These are phyloP conservation scores for Catocala sponsa DNA, from an alignment of 2,888 invertebrate species.

Conservation along the genomic window DNA sequence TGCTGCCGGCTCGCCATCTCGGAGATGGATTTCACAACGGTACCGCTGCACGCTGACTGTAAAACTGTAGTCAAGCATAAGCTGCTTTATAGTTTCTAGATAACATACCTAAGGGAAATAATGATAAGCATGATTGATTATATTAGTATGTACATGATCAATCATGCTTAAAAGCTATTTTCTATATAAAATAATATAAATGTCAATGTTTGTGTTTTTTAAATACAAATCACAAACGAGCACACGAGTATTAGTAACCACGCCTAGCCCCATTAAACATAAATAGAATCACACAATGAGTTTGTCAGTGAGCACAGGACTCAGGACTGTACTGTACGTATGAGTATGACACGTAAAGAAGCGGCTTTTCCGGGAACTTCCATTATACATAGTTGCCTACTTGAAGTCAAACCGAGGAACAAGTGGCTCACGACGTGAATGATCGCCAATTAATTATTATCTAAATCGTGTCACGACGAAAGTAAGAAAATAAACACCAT, in stretches of 20 bases:
- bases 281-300: constrained; percentile 44
- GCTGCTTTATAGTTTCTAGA: too few relatives aligned
- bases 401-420: not conserved
- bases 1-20: constrained; percentile 1
- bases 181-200: not conserved
- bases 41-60: too few relatives aligned
- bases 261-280: not conserved
- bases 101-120: too few relatives aligned
- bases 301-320: constrained; percentile 47
- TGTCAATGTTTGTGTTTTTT: not conserved
- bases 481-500: constrained; percentile 38
- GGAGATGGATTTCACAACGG: too few relatives aligned
- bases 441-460: constrained; percentile 16
- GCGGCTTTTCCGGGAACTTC: constrained; percentile 60
- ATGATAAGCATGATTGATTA: too few relatives aligned
- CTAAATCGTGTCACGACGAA: constrained; percentile 23
- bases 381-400: constrained; percentile 40
- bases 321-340: not conserved
- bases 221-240: not conserved
- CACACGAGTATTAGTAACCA: constrained; percentile 1
- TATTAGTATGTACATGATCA: too few relatives aligned
- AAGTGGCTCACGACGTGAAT: constrained; percentile 42
- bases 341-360: constrained; percentile 34
- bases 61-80: too few relatives aligned
- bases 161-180: not conserved